These are phyloP conservation scores for Noctua janthe DNA, from an alignment of 2,888 invertebrate genomes.

Conservation along the genomic window DNA sequence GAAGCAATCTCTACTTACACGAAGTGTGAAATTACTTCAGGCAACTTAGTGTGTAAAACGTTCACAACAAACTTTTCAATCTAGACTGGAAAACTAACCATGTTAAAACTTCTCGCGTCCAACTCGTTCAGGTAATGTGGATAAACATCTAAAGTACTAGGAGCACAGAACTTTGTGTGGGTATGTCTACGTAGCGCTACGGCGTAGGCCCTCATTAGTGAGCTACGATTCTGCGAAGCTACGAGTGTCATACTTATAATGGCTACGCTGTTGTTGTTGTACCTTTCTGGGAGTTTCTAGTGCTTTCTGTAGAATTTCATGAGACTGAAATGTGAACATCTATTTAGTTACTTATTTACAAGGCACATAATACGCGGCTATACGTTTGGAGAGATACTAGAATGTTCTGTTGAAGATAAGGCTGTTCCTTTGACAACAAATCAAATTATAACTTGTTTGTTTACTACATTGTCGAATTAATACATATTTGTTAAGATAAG, in stretches of 20 bases:
- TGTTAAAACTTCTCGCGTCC: constrained; percentile 38
- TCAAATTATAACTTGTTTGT: neutral
- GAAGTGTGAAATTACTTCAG: constrained; percentile 32
- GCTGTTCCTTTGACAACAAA: neutral
- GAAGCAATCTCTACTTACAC: constrained; percentile 10
- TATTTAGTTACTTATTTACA: neutral
- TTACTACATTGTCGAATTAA: neutral
- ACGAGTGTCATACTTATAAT: constrained; percentile 17
- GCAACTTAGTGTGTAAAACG: constrained; percentile 28
- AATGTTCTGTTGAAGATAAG: neutral
- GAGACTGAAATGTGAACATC: neutral
- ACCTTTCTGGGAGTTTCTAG: neutral
- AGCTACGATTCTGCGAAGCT: constrained; percentile 30
- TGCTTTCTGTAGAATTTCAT: neutral
- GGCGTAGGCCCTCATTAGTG: constrained; percentile 37
- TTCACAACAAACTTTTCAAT: constrained; percentile 54
- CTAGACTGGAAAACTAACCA: constrained; percentile 36
- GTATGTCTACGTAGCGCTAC: constrained; percentile 44
- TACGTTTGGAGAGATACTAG: neutral
- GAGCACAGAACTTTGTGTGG: constrained; percentile 16
- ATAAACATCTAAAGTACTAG: neutral
- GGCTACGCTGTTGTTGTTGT: neutral
- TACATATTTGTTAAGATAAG: neutral
- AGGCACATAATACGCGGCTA: neutral
- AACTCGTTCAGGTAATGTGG: constrained; percentile 43